phyloP scores from a whole-genome alignment of 1,140 invertebrate species.

The Pygmarrhopalites habei region DNA sequence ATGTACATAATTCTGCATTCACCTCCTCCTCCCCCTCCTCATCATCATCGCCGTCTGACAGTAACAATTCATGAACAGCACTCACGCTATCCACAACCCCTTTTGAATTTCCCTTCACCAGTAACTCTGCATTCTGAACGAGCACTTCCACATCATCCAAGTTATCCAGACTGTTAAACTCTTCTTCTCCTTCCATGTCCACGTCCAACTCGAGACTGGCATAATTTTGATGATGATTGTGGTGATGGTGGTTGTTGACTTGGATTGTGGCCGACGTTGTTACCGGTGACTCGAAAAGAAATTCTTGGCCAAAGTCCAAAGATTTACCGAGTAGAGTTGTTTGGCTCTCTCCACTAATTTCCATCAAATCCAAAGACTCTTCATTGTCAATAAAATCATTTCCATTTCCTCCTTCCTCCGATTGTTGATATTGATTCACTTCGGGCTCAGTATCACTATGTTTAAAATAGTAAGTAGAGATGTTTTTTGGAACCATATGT shows the following conservation, averaged over 20 bases:
- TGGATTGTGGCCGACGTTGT: background rate
- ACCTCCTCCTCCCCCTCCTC: conserved; percentile 17
- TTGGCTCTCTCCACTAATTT: background rate
- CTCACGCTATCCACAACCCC: conserved; percentile 20
- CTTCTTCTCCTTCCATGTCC: conserved; percentile 18
- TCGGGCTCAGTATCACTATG: conserved; percentile 39
- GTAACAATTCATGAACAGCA: conserved; percentile 14
- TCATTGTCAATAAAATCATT: background rate
- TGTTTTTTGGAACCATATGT: conserved; percentile 31
- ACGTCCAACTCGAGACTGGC: conserved; percentile 32
- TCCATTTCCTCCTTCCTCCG: background rate
- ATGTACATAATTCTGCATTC: background rate
- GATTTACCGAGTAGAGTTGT: conserved; percentile 11
- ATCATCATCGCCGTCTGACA: conserved; percentile 26
- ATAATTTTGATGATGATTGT: conserved; percentile 21
- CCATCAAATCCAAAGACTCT: background rate
- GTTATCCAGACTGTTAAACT: conserved; percentile 8
- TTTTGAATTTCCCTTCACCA: conserved; percentile 28
- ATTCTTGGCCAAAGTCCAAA: conserved; percentile 37
- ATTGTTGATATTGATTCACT: conserved; percentile 22
- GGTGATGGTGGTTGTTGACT: background rate
- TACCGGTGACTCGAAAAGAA: conserved; percentile 6
- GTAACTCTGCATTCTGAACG: conserved; percentile 33
- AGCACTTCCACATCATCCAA: conserved; percentile 35
- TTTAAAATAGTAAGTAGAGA: conserved; percentile 41